A percentile compares a stretch with the other conserved stretches of the same genome.
These are phyloP conservation scores for Notocelia uddmanniana DNA, from an alignment of 2,888 invertebrate genomes.

Conservation along the genomic window DNA sequence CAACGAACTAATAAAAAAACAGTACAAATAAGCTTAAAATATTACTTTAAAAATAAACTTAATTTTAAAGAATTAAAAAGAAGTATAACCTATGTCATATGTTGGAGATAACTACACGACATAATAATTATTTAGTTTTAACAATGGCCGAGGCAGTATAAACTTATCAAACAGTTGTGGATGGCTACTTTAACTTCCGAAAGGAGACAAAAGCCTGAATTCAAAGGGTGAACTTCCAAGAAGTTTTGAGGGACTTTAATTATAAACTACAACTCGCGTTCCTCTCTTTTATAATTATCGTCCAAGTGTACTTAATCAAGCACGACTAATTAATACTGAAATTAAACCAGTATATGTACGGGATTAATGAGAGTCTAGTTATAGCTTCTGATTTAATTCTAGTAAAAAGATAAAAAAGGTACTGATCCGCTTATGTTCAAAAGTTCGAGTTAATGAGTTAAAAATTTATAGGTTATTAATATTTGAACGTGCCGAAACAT, in stretches of 20 bases:
- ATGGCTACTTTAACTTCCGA: conserved; percentile 28
- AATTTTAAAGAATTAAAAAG: no score
- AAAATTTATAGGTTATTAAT: no score
- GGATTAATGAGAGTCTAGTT: neutral
- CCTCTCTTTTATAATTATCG: conserved; percentile 39
- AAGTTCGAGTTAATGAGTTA: no score
- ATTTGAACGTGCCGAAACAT: no score
- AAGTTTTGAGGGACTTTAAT: conserved; percentile 44
- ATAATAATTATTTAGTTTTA: conserved; percentile 4
- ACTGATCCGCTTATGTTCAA: no score
- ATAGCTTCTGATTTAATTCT: neutral
- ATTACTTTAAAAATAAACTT: no score
- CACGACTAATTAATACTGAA: conserved; percentile 16
- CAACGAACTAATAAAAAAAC: no score
- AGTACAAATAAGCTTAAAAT: no score
- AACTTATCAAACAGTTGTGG: conserved; percentile 31
- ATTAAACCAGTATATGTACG: neutral
- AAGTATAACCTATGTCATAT: no score
- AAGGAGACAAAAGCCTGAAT: conserved; percentile 35
- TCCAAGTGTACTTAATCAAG: conserved; percentile 35
- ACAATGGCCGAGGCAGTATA: neutral
- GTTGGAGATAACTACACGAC: neutral
- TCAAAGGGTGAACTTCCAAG: conserved; percentile 37
- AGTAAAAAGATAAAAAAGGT: neutral
- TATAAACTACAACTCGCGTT: conserved; percentile 35